Evolutionary conservation across 2,797 vertebrate genomes (phyloP), one percentile per base, ranked within the genome.

Genomic region (Sorex maritimensis): DNA sequence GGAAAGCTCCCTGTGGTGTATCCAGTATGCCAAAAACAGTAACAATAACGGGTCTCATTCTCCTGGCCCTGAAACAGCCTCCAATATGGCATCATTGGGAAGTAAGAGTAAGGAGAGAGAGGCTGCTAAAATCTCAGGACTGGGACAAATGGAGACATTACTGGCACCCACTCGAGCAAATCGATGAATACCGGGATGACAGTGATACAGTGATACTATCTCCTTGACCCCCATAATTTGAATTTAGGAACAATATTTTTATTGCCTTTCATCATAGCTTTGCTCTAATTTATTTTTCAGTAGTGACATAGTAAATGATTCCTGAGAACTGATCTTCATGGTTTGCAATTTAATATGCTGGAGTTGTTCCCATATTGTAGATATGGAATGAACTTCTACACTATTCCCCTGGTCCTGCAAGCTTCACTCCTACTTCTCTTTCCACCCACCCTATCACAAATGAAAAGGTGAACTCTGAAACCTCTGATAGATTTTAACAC

Each of bases 311-410:
- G 13, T 30, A 63, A 19, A 58, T 8, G 13, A 67, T 58, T 26
- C 5, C 11, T 58, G 44, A 81, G 23, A 81, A 58, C 63, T 91
- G 49, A 28, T 85, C 44, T 84, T 89, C 91, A 81, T 49, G 75
- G 21, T 81, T 61, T 83, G 12, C 41, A 86, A 15, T 30, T 88
- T 87, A 77, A 41, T 46, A 30, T 61, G 26, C 19, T 92, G 30
- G 34, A 2, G 14, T 79, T 77, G 71, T 92, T 90, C 79, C 24
- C 19, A 15, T 92, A 23, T 38, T 86, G n/a, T 83, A 9, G 14
- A n/a, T 90, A 73, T 69, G 68, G 24, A 92, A 94, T 86, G 92
- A 38, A 52, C 41, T 75, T 61, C 52, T 24, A 73, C n/a, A 34
- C 11, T 46, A 87, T 85, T 24, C 38, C 41, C 68, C 49, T n/a